Evolutionary conservation across 2,888 invertebrate genomes (phyloP).

Genomic region (Coelogynopora nodosa): DNA sequence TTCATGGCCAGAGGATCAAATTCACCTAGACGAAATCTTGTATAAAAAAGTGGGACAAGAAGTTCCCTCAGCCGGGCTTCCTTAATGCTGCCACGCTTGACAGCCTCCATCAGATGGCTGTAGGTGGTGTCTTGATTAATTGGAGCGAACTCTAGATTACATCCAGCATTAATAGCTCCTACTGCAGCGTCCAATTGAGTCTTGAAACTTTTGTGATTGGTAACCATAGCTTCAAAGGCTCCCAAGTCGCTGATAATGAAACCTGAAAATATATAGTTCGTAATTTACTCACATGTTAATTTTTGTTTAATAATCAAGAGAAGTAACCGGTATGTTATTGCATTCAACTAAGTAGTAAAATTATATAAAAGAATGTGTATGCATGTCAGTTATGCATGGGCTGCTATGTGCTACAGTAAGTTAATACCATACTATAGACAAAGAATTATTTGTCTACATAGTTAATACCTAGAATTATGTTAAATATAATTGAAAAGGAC

Average conservation of each 20-base stretch:
- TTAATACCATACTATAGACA: too few relatives aligned
- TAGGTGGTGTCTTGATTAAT: neutral
- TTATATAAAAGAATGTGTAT: too few relatives aligned
- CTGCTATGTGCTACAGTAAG: too few relatives aligned
- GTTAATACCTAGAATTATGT: too few relatives aligned
- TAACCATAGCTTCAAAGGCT: slow-evolving; percentile 49
- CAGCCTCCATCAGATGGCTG: slow-evolving; percentile 46
- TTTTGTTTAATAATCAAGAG: neutral
- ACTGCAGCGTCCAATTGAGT: slow-evolving; percentile 48
- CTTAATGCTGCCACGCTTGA: slow-evolving; percentile 46
- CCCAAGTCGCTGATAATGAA: slow-evolving; percentile 51
- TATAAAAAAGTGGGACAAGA: slow-evolving; percentile 50
- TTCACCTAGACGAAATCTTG: slow-evolving; percentile 50
- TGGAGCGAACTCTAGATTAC: slow-evolving; percentile 49
- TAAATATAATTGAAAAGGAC: too few relatives aligned
- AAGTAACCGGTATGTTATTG: neutral
- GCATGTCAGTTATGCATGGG: too few relatives aligned
- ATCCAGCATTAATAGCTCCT: slow-evolving; percentile 48
- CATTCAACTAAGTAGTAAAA: too few relatives aligned
- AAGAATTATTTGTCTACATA: too few relatives aligned
- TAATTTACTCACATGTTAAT: neutral
- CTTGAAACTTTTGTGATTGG: slow-evolving; percentile 48
- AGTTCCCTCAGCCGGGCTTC: slow-evolving; percentile 44
- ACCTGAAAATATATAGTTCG: too few relatives aligned
- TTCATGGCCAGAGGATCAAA: slow-evolving; percentile 50